Evolutionary conservation across 2,888 invertebrate species (phyloP), one percentile per base, ranked within the genome.

Genomic region (Drosophila neoperkinsi): DNA sequence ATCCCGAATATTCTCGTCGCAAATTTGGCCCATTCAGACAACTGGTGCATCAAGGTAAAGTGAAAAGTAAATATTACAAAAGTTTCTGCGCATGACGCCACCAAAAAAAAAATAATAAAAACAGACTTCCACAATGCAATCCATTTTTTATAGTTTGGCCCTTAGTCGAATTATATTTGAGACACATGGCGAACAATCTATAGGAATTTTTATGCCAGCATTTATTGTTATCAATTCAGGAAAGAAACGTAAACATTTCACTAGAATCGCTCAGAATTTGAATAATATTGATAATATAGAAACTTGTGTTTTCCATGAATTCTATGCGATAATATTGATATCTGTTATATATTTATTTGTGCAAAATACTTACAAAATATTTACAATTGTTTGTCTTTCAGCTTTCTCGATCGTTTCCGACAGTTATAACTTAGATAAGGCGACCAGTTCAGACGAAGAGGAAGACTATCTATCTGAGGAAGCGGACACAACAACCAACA

Each of bases 1-100:
- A 95, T 90, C 94, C 96, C 64, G 98, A 98, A 90, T 98, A 98
- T 94, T 95, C 95, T 68, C 96, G 96, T 88, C 96, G 96, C 90
- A 97, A 97, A 93, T 95, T 96, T 72, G 95, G 94, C 66, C 96
- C 96, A n/a, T 97, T 98, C 92, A 95, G 96, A 90, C 94, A 95
- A 67, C 94, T 96, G 91, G 97, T 97, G n/a, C 96, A 96, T 90
- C 95, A 94, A 91, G 94, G 94, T 94, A 90, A 71, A 79, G 74
- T n/a, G 4, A 50, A 46, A 61, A 63, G 63, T 62, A 77, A 75
- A 75, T 77, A 71, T 46, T 51, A 28, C n/a, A 57, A 57, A 41
- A 1, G 7, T 25, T 18, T 49, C 38, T 69, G 74, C 78, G 78
- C 78, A 73, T 68, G 79, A 38, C 73, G 53, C 43, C 13, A 58